phyloP scores from a whole-genome alignment of 2,797 vertebrate genomes.

The Rhodeus uyekii region DNA sequence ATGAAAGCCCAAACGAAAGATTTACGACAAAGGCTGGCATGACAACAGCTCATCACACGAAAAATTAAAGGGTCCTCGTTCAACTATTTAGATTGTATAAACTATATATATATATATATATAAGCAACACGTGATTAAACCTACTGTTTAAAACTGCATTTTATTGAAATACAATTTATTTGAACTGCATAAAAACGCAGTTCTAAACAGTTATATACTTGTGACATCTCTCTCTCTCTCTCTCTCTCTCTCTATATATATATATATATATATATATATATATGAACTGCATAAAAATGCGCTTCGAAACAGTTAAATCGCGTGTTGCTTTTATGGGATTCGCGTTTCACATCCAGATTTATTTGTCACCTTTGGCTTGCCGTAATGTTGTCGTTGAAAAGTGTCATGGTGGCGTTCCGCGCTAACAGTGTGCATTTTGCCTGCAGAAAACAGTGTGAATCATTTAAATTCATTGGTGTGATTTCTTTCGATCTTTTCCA shows the following conservation, averaged over 20 bases:
- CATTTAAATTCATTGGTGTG: background rate
- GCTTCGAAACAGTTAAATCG: background rate
- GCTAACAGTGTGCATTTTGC: background rate
- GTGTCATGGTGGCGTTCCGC: conserved; percentile 62
- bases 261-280: background rate
- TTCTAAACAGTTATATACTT: too few relatives aligned
- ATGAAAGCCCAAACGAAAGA: conserved; percentile 51
- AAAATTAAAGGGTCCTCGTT: background rate
- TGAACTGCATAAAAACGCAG: too few relatives aligned
- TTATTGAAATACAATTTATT: too few relatives aligned
- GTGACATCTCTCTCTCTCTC: too few relatives aligned
- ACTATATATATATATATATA: too few relatives aligned
- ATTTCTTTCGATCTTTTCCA: background rate
- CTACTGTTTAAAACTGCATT: too few relatives aligned
- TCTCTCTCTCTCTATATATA: too few relatives aligned
- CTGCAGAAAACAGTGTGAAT: background rate
- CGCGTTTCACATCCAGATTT: background rate
- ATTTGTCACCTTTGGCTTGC: conserved; percentile 46
- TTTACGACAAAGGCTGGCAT: conserved; percentile 60
- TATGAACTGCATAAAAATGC: too few relatives aligned
- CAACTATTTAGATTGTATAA: background rate
- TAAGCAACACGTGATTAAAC: too few relatives aligned
- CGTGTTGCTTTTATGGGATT: background rate
- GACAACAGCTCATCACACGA: background rate
- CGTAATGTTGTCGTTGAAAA: conserved; percentile 67